These are phyloP conservation scores for Andrena bucephala DNA, from an alignment of 2,888 invertebrate species.

Conservation along the genomic window DNA sequence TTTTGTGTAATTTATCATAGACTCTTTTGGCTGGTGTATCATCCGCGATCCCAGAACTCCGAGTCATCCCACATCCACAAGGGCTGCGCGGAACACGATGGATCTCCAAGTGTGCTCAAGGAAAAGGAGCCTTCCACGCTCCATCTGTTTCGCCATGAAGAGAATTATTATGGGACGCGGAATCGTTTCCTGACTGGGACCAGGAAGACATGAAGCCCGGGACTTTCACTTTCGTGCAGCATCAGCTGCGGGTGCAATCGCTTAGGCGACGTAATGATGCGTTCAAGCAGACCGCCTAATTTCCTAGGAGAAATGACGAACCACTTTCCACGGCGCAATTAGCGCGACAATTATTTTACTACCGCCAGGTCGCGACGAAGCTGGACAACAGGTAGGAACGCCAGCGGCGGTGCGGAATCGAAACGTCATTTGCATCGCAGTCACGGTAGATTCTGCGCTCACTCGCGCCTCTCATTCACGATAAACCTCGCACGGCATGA, in stretches of 20 bases:
- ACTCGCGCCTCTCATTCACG: slow-evolving; percentile 47
- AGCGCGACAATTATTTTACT: not conserved
- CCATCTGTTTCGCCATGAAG: slow-evolving; percentile 20
- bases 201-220: slow-evolving; percentile 56
- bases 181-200: slow-evolving; percentile 63
- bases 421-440: slow-evolving; percentile 27
- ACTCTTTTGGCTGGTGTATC: not conserved
- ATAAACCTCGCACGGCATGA: slow-evolving; percentile 62
- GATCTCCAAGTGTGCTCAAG: slow-evolving; percentile 9
- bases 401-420: not conserved
- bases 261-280: slow-evolving; percentile 64
- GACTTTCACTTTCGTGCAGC: slow-evolving; percentile 72
- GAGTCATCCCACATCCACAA: not conserved
- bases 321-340: slow-evolving; percentile 52
- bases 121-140: slow-evolving; percentile 31
- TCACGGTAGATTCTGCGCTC: slow-evolving; percentile 22
- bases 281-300: slow-evolving; percentile 56
- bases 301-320: slow-evolving; percentile 39
- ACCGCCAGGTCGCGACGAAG: too few relatives aligned
- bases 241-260: slow-evolving; percentile 57
- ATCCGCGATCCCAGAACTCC: not conserved
- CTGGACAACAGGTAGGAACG: not conserved
- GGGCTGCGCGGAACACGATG: not conserved
- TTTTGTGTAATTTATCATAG: slow-evolving; percentile 10
- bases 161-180: slow-evolving; percentile 43